These are phyloP conservation scores for Papilio machaon DNA, from an alignment of 1,140 invertebrate species.

Conservation along the genomic window DNA sequence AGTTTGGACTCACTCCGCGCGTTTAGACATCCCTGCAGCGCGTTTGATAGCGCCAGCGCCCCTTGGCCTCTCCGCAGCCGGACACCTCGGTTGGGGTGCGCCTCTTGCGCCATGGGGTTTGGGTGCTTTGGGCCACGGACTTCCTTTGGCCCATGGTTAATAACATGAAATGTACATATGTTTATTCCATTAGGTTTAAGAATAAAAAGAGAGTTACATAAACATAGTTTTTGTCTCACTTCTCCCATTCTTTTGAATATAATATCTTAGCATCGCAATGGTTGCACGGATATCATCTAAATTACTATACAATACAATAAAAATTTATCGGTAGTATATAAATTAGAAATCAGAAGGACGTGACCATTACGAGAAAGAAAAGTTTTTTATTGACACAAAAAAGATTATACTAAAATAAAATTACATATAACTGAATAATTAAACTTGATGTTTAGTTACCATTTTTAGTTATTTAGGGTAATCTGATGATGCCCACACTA, in stretches of 20 bases:
- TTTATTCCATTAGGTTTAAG: constrained; percentile 13
- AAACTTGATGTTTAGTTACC: no score
- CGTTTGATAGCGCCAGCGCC: constrained; percentile 46
- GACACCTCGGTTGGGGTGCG: constrained; percentile 42
- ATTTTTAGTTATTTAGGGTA: no score
- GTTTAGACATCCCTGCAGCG: constrained; percentile 35
- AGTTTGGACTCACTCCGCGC: constrained; percentile 46
- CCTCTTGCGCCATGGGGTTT: constrained; percentile 45
- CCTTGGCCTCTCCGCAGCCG: constrained; percentile 42
- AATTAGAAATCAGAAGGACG: no score
- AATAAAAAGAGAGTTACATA: constrained; percentile 60
- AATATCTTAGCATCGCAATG: no score
- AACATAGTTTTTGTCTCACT: constrained; percentile 37
- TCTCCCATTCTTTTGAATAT: not conserved
- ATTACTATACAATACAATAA: no score
- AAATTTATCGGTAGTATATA: no score
- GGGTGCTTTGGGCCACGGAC: constrained; percentile 44
- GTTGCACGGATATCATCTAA: no score
- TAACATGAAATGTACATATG: constrained; percentile 33
- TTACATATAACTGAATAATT: no score
- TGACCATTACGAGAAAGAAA: no score
- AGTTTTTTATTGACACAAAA: no score
- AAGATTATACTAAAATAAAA: no score
- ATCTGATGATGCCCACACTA: no score
- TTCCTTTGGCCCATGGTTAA: constrained; percentile 46